These are phyloP conservation scores for Brienomyrus brachyistius DNA, from an alignment of 2,113 vertebrate genomes.

Conservation along the genomic window DNA sequence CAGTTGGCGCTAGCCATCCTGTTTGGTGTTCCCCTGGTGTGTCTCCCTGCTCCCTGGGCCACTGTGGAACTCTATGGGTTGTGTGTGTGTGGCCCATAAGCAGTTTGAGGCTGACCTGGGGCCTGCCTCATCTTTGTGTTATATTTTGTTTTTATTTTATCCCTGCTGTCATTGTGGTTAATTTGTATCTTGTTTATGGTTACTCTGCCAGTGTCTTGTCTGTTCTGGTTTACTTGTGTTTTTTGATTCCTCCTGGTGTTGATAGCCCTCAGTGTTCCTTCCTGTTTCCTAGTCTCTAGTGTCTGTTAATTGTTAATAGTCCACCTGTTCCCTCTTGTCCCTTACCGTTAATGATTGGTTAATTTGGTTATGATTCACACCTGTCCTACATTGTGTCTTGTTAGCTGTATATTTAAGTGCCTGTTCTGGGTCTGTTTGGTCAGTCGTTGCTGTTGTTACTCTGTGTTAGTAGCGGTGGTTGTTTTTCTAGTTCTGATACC, in stretches of 20 bases:
- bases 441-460: not conserved
- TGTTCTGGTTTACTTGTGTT: not conserved
- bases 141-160: not conserved
- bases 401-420: not conserved
- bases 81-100: not conserved
- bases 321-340: not conserved
- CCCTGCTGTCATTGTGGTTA: not conserved
- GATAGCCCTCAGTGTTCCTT: not conserved
- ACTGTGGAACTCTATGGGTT: not conserved
- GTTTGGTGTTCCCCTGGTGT: not conserved
- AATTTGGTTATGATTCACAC: not conserved
- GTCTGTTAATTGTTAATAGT: not conserved
- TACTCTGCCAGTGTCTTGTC: not conserved
- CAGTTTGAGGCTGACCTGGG: not conserved
- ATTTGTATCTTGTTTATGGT: not conserved
- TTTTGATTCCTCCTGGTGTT: not conserved
- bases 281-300: not conserved
- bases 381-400: not conserved
- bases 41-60: not conserved
- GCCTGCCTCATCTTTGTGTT: not conserved
- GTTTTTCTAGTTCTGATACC: not conserved
- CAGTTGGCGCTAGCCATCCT: not conserved
- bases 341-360: not conserved
- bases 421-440: not conserved
- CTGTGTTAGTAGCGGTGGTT: not conserved